Conservation (phyloP, 1,140 invertebrate genomes). For the Platyura marginata region DNA sequence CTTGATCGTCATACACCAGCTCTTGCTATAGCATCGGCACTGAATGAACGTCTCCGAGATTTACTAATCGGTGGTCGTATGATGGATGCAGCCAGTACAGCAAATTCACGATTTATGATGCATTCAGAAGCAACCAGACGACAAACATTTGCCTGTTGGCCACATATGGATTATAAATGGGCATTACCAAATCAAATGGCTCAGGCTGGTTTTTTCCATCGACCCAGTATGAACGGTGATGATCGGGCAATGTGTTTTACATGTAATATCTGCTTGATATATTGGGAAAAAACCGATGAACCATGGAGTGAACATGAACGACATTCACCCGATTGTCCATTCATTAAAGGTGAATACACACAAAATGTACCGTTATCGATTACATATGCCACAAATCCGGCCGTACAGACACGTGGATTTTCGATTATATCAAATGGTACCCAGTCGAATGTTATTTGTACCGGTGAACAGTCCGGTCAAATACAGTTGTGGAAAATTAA, state of each 20-base stretch:
- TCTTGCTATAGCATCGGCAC: constrained; percentile 69
- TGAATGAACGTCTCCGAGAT: constrained; percentile 67
- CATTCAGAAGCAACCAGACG: constrained; percentile 76
- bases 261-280: constrained; percentile 80
- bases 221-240: constrained; percentile 71
- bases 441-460: constrained; percentile 46
- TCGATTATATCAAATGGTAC: constrained; percentile 35
- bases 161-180: constrained; percentile 94
- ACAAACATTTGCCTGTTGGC: constrained; percentile 84
- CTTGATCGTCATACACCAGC: constrained; percentile 67
- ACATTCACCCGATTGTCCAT: constrained; percentile 81
- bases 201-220: constrained; percentile 88
- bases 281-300: constrained; percentile 91
- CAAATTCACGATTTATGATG: constrained; percentile 47
- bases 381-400: constrained; percentile 74
- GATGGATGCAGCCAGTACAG: constrained; percentile 23
- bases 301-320: constrained; percentile 91
- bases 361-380: constrained; percentile 87
- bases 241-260: constrained; percentile 91
- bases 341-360: constrained; percentile 85
- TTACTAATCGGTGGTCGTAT: constrained; percentile 32
- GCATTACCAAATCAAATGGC: constrained; percentile 88
- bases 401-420: constrained; percentile 32
- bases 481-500: constrained; percentile 52
- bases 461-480: constrained; percentile 33